Evolutionary conservation across 2,113 vertebrate species (phyloP).

Genomic region (Megaceryle torquata): DNA sequence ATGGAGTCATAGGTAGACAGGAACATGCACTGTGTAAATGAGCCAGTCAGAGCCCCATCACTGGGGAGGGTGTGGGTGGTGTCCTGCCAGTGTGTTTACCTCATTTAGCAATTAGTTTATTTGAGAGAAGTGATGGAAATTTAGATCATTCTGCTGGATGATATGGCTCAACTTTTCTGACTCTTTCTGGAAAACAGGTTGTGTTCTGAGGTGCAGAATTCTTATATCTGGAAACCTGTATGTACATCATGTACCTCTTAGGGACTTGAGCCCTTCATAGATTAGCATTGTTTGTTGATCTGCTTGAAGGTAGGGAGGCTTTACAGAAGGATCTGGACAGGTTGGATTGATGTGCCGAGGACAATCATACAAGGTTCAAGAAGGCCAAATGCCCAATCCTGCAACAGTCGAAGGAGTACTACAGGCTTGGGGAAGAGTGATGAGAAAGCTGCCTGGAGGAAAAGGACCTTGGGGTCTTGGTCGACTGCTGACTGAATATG

Average conservation of each 20-base stretch:
- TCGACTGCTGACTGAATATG: too few species aligned
- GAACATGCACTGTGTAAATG: background rate
- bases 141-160: background rate
- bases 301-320: too few species aligned
- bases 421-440: too few species aligned
- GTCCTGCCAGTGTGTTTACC: background rate
- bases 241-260: background rate
- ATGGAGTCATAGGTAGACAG: background rate
- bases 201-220: background rate
- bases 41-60: background rate
- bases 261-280: background rate
- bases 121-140: background rate
- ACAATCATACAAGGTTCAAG: too few species aligned
- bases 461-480: too few species aligned
- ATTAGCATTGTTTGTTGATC: background rate
- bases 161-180: background rate
- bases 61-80: background rate
- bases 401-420: too few species aligned
- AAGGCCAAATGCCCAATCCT: too few species aligned
- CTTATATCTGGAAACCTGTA: background rate
- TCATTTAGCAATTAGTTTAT: background rate
- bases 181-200: background rate
- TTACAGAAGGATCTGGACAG: too few species aligned
- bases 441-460: too few species aligned
- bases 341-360: too few species aligned